Conservation (phyloP, 2,113 vertebrate genomes). For the Chiloscyllium plagiosum region DNA sequence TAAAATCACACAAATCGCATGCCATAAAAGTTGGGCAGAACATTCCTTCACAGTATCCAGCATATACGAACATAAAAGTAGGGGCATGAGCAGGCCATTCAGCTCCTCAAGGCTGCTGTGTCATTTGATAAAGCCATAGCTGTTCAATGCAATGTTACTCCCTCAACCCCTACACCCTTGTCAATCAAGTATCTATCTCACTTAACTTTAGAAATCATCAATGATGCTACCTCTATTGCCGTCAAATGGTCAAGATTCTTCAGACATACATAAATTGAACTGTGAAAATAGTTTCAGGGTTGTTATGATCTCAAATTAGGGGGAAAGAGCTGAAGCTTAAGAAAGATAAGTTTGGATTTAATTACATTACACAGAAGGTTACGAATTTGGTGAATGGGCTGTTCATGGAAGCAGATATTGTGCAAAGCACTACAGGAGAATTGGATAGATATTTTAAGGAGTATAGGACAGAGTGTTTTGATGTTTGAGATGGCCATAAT, state of each 20-base stretch:
- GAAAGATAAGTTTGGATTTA: background rate
- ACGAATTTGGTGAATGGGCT: background rate
- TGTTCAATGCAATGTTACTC: too few species aligned
- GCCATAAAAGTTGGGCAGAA: background rate
- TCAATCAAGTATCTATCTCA: too few species aligned
- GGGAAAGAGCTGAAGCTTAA: background rate
- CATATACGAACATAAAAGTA: too few species aligned
- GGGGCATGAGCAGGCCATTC: too few species aligned
- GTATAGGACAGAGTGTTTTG: background rate
- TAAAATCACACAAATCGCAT: background rate
- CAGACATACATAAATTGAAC: background rate
- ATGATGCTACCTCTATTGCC: too few species aligned
- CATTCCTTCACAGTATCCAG: background rate
- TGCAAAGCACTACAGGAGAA: background rate
- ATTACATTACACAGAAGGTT: background rate
- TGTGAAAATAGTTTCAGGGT: too few species aligned
- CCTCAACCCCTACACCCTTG: too few species aligned
- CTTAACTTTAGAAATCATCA: too few species aligned
- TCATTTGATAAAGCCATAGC: too few species aligned
- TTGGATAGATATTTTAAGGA: background rate
- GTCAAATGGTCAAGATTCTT: background rate
- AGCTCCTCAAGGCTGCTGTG: too few species aligned
- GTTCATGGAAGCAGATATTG: background rate
- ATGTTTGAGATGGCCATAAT: background rate
- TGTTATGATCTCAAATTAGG: background rate